A percentile compares a stretch with the other conserved stretches of the same genome.
Evolutionary conservation across 2,113 vertebrate genomes (phyloP).

Genomic region (Neoarius graeffei): DNA sequence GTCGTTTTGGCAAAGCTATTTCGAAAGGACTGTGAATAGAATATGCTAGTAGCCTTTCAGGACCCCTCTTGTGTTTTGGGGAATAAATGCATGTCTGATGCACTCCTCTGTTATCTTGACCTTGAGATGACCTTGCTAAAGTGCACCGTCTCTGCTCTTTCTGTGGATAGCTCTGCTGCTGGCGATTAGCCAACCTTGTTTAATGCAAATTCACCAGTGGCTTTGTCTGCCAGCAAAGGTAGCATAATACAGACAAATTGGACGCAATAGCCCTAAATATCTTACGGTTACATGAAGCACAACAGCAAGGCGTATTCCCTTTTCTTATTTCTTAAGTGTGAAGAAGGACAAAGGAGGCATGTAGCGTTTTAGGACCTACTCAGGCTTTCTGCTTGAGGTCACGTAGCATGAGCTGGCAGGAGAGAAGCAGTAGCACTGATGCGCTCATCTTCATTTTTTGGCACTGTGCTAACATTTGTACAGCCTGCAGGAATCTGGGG

Average conservation of each 20-base stretch:
- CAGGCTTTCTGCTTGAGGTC: conserved; percentile 7
- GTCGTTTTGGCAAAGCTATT: conserved; percentile 23
- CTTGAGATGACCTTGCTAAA: conserved; percentile 24
- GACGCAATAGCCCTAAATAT: conserved; percentile 19
- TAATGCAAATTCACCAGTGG: conserved; percentile 28
- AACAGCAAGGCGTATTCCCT: neutral
- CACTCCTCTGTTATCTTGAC: neutral
- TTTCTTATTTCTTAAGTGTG: neutral
- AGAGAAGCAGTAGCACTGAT: neutral
- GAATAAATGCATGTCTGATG: neutral
- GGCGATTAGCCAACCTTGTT: neutral
- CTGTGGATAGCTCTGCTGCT: neutral
- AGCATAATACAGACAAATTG: conserved; percentile 32
- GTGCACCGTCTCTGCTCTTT: neutral
- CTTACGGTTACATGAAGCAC: conserved; percentile 5
- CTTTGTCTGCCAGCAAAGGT: neutral
- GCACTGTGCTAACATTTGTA: conserved; percentile 36
- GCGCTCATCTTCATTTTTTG: conserved; percentile 18
- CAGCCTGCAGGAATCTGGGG: conserved; percentile 18
- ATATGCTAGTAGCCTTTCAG: neutral
- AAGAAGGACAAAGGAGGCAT: neutral
- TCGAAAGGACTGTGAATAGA: neutral
- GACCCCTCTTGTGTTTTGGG: neutral
- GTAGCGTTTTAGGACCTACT: neutral
- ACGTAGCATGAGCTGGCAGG: conserved; percentile 8